A percentile compares a stretch with the other conserved stretches of the same genome.
phyloP scores from a whole-genome alignment of 2,113 vertebrate genomes.

The Prolemur simus region DNA sequence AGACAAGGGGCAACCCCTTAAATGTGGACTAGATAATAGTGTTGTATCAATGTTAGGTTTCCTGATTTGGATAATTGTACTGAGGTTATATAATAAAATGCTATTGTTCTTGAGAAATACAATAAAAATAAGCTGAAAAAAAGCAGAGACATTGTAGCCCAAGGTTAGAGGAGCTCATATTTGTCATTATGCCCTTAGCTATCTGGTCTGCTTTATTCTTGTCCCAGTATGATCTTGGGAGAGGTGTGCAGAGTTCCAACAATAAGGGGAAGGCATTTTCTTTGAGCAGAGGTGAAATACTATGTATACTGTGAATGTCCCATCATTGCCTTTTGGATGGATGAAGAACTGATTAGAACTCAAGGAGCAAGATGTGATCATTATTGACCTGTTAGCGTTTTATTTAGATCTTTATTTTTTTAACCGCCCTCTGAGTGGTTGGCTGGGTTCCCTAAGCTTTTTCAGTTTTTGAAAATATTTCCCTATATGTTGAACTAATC shows the following conservation, averaged over 20 bases:
- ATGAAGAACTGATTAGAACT: neutral
- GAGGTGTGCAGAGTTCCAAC: neutral
- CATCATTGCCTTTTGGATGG: neutral
- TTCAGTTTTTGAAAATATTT: constrained; percentile 16
- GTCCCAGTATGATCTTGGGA: neutral
- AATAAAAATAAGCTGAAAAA: neutral
- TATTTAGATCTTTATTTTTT: neutral
- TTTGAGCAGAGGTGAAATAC: neutral
- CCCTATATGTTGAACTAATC: neutral
- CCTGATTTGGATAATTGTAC: neutral
- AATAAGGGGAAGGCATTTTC: neutral
- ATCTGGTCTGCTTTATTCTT: neutral
- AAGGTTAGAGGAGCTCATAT: neutral
- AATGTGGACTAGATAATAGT: neutral
- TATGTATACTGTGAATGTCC: neutral
- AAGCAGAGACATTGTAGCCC: neutral
- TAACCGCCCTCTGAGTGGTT: neutral
- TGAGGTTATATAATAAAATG: neutral
- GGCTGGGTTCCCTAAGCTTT: neutral
- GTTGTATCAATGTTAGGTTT: neutral
- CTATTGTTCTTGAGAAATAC: neutral
- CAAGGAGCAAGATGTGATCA: neutral
- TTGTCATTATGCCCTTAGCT: neutral
- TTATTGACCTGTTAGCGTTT: neutral
- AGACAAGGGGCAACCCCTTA: neutral